Evolutionary conservation across 2,888 invertebrate genomes (phyloP), one percentile per base, ranked within the genome.

Genomic region (Melitaea athalia): DNA sequence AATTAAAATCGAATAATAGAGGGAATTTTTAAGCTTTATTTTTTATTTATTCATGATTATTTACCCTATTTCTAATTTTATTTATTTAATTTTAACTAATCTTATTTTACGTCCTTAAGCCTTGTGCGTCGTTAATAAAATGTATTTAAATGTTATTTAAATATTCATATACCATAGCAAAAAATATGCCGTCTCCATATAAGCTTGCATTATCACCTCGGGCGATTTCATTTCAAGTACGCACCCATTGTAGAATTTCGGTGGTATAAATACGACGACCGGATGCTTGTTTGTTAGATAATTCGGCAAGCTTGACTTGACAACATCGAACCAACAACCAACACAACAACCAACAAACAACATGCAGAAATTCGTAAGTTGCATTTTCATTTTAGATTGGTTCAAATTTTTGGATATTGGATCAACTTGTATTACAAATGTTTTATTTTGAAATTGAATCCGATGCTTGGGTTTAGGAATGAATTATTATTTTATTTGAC

Each of bases 311-410:
- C 76, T 79, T 63, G 64, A 62, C 62, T 63, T 69, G 73, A 68
- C 76, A 77, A 73, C 73, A 77, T 75, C 78, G 77, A 74, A 80
- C 24, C 81, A 78, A 76, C 68, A 14, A 49, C 80, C 75, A 74
- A 76, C 73, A 71, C 77, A 75, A 81, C 75, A 77, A 79, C 73
- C 75, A 79, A 71, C 78, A 74, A 71, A 43, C 76, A 87, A 75
- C 81, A 91, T 91, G 91, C 86, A 90, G 85, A 81, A 78, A 82
- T 81, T 91, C 81, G 91, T 91, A 85, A 91, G 91, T 90, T 61
- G 8, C 2, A 71, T 59, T 67, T 70, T 17, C 14, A 59, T 59
- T 31, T n/a, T 47, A 7, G 15, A 47, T 55, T n/a, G 42, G 15
- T 15, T 57, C 57, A 42, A 57, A 38, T 15, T 2, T 55, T 55